These are phyloP conservation scores for Vanessa tameamea DNA, from an alignment of 1,140 invertebrate genomes.

Conservation along the genomic window DNA sequence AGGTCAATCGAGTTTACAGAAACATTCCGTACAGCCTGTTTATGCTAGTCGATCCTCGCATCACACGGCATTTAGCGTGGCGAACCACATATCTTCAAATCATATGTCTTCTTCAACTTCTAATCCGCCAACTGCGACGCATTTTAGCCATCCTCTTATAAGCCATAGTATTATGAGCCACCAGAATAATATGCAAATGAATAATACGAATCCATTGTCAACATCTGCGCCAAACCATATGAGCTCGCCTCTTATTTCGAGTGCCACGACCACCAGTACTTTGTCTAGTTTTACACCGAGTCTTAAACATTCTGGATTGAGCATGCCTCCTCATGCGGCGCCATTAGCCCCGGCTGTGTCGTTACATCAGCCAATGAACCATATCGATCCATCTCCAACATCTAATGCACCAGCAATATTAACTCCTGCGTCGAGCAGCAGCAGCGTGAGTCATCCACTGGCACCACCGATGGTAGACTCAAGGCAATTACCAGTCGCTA, in stretches of 20 bases:
- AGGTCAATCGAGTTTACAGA: conserved; percentile 74
- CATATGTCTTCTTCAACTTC: conserved; percentile 54
- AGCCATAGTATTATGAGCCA: conserved; percentile 69
- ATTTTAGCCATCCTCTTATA: conserved; percentile 59
- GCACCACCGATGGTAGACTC: conserved; percentile 58
- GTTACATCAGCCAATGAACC: conserved; percentile 54
- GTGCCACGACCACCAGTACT: conserved; percentile 58
- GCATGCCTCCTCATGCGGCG: conserved; percentile 49
- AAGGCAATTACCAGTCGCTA: conserved; percentile 50
- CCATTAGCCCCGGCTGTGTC: conserved; percentile 52
- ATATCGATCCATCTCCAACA: conserved; percentile 48
- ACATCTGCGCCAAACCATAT: conserved; percentile 64
- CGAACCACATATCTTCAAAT: conserved; percentile 64
- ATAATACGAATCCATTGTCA: conserved; percentile 51
- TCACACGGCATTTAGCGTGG: conserved; percentile 68
- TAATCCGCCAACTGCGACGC: conserved; percentile 48
- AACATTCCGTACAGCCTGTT: conserved; percentile 70
- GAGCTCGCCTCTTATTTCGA: conserved; percentile 50
- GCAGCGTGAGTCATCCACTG: conserved; percentile 47
- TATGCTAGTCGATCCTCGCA: conserved; percentile 66
- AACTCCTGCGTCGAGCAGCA: conserved; percentile 48
- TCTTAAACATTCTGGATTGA: conserved; percentile 62
- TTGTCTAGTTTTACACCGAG: conserved; percentile 60
- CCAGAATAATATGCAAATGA: conserved; percentile 55
- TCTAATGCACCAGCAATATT: conserved; percentile 53